Conservation (phyloP, 2,797 vertebrate species). For the Acanthopagrus latus region DNA sequence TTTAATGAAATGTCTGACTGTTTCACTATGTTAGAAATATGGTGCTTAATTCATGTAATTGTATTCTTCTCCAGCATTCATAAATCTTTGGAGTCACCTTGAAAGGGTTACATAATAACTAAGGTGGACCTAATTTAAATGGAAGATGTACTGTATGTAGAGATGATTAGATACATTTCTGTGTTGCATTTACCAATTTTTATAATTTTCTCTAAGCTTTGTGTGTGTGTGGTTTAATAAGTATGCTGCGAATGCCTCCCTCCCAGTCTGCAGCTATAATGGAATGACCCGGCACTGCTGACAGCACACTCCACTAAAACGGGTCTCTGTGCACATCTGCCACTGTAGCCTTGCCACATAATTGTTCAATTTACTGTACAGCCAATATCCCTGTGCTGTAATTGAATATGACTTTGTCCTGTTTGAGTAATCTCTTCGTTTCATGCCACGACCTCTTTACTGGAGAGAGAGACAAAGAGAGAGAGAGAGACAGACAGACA, state of each 20-base stretch:
- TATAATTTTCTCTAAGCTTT: constrained; percentile 19
- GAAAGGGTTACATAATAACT: constrained; percentile 17
- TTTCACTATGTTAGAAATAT: not conserved
- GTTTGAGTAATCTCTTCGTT: constrained; percentile 80
- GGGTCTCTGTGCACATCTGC: constrained; percentile 67
- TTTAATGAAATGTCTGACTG: too few species aligned
- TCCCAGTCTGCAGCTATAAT: constrained; percentile 67
- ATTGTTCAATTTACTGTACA: constrained; percentile 82
- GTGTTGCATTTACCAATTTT: not conserved
- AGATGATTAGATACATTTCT: constrained; percentile 20
- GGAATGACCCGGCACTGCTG: constrained; percentile 72
- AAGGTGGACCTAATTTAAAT: constrained; percentile 1
- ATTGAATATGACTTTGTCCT: constrained; percentile 84
- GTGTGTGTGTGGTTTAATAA: constrained; percentile 53
- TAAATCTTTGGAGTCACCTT: constrained; percentile 10
- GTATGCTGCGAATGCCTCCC: constrained; percentile 52
- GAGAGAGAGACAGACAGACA: constrained; percentile 1
- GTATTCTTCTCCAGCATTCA: not conserved
- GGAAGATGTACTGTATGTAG: constrained; percentile 11
- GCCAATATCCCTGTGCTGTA: constrained; percentile 76
- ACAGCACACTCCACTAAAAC: constrained; percentile 70
- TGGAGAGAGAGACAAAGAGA: constrained; percentile 10
- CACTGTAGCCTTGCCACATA: constrained; percentile 70
- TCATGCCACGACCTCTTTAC: constrained; percentile 64
- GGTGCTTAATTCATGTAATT: not conserved